Percentiles rank a stretch among this genome's conserved stretches.
phyloP scores from a whole-genome alignment of 2,888 invertebrate genomes.

The Zaprionus bogoriensis region DNA sequence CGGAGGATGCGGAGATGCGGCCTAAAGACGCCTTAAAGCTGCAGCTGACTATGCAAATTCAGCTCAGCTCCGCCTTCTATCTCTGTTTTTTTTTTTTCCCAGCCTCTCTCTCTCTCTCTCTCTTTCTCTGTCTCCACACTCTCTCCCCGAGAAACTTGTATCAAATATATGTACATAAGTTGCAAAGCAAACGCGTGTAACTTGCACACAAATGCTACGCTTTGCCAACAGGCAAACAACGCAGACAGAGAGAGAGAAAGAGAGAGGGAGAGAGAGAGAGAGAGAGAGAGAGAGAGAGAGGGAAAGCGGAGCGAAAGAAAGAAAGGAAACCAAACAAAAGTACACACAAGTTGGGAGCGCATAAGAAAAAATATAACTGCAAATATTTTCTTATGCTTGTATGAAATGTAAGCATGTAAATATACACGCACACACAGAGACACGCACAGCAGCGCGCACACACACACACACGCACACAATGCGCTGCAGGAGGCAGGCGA shows the following conservation, averaged over 20 bases:
- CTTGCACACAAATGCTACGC: slow-evolving; percentile 26
- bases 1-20: not conserved
- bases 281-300: not conserved
- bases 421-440: slow-evolving; percentile 32
- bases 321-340: slow-evolving; percentile 62
- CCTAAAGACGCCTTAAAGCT: slow-evolving; percentile 10
- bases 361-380: slow-evolving; percentile 51
- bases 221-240: slow-evolving; percentile 15
- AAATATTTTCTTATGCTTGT: slow-evolving; percentile 73
- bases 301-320: slow-evolving; percentile 8
- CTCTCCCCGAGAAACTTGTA: not conserved
- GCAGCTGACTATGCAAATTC: slow-evolving; percentile 31
- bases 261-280: not conserved
- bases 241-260: not conserved
- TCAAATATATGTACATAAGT: slow-evolving; percentile 42
- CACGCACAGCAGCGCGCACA: too few relatives aligned
- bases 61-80: not conserved
- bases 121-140: not conserved
- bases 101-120: too few relatives aligned
- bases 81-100: not conserved
- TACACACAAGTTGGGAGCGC: slow-evolving; percentile 53
- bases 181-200: slow-evolving; percentile 51
- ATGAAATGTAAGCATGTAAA: slow-evolving; percentile 68
- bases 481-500: too few relatives aligned
- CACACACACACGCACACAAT: slow-evolving; percentile 14